These are phyloP conservation scores for Paralichthys olivaceus DNA, from an alignment of 2,113 vertebrate genomes.

Conservation along the genomic window DNA sequence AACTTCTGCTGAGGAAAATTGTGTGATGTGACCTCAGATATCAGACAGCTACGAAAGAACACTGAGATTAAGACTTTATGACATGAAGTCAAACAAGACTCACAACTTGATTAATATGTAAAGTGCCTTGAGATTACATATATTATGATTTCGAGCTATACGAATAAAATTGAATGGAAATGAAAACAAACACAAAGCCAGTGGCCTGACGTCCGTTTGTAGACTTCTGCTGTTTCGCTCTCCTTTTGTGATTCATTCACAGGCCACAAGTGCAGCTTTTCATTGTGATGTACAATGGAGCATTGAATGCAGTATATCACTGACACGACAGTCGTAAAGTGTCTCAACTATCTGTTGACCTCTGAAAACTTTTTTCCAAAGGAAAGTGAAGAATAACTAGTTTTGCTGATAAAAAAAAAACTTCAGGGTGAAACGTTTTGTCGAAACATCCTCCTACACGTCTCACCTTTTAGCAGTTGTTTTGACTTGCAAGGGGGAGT, in stretches of 20 bases:
- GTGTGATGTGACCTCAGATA: too few species aligned
- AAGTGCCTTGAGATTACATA: background rate
- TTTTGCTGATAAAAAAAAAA: background rate
- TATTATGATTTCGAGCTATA: too few species aligned
- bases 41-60: too few species aligned
- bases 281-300: slow-evolving; percentile 30
- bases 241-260: slow-evolving; percentile 27
- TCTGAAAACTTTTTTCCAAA: background rate
- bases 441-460: background rate
- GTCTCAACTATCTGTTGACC: slow-evolving; percentile 27
- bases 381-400: background rate
- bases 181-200: slow-evolving; percentile 9
- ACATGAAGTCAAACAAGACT: background rate
- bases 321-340: background rate
- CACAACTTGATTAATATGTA: too few species aligned
- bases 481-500: slow-evolving; percentile 36
- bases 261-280: slow-evolving; percentile 43
- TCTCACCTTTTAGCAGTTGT: slow-evolving; percentile 30
- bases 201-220: background rate
- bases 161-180: too few species aligned
- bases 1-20: too few species aligned
- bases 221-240: slow-evolving; percentile 19
- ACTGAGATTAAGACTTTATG: background rate
- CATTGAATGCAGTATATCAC: slow-evolving; percentile 30
- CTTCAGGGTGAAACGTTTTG: background rate